phyloP scores from a whole-genome alignment of 2,797 vertebrate species.

The Pseudochirops cupreus region DNA sequence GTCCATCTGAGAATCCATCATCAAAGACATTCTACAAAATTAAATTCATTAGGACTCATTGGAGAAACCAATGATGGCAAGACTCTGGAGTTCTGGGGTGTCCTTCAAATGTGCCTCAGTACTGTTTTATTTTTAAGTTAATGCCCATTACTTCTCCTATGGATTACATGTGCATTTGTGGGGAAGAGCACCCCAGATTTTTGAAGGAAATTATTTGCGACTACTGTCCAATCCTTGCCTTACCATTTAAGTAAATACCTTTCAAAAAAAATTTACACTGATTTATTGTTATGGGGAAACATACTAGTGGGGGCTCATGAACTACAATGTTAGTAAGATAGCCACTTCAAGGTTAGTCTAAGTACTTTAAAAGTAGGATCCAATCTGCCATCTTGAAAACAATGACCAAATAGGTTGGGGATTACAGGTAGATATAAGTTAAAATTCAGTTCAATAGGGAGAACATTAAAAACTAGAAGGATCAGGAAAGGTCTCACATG shows the following conservation, averaged over 20 bases:
- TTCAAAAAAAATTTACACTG: background rate
- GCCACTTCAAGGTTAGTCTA: background rate
- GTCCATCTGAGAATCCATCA: background rate
- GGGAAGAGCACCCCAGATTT: background rate
- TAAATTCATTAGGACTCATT: background rate
- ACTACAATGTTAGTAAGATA: background rate
- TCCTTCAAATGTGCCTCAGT: background rate
- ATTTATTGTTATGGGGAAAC: background rate
- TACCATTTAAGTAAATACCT: background rate
- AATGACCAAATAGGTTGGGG: background rate
- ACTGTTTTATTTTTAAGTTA: background rate
- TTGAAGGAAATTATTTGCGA: background rate
- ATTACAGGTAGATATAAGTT: background rate
- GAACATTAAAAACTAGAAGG: background rate
- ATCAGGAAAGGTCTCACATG: background rate
- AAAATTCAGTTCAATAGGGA: background rate
- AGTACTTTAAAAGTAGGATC: background rate
- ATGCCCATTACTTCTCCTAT: background rate
- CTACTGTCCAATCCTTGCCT: background rate
- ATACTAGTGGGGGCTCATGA: background rate
- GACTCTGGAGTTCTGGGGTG: background rate
- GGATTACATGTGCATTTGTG: background rate
- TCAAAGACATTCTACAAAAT: background rate
- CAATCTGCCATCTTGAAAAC: background rate
- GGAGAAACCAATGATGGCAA: background rate